Base-by-base conservation (phyloP, 64 coral and sea anemone genomes). In the Astreopora myriophthalma region DNA sequence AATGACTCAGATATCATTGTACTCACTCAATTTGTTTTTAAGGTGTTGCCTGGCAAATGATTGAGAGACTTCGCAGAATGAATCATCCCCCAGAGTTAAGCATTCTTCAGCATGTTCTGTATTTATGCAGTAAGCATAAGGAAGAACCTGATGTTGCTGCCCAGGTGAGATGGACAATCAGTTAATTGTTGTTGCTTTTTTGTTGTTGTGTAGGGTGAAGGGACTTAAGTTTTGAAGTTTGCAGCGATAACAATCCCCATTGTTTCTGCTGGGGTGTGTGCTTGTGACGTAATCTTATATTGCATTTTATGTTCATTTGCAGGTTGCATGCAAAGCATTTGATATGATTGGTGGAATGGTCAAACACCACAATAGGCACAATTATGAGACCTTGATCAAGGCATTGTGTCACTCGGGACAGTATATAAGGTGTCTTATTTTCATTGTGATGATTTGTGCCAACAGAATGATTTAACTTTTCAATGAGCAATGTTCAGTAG, bases 301-400 rank as follows among this genome's bases (percentile, higher is more conserved):
- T 25, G 13, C 6, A 16, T 68, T 68, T 51, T 48, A 11, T 78
- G 11, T 29, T 1, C 0, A 28, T 20, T 73, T 29, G 13, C 28
- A 92, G 90, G 90, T 92, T 34, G 75, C 90, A 8, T 24, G 39
- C 26, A 34, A 92, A 13, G 90, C 73, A 11, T 92, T 92, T 86
- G 90, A 92, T 20, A 39, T 76, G 52, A 92, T 92, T 35, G 37
- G 60, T 8, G 61, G 57, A 33, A 61, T 75, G 12, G 69, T 55
- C 48, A 55, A 30, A 6, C 36, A 64, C 3, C 77, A 92, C 14
- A 85, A 85, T 75, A 80, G 81, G 14, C 90, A 92, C 71, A 80
- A 84, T 70, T 92, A 70, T 51, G 84, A 81, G 42, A 84, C 44
- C 16, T 58, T 92, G 2, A 92, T 92, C 14, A 82, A 76, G 24